Evolutionary conservation across 2,797 vertebrate genomes (phyloP), one percentile per base, ranked within the genome.

Genomic region (Sebastes variabilis): DNA sequence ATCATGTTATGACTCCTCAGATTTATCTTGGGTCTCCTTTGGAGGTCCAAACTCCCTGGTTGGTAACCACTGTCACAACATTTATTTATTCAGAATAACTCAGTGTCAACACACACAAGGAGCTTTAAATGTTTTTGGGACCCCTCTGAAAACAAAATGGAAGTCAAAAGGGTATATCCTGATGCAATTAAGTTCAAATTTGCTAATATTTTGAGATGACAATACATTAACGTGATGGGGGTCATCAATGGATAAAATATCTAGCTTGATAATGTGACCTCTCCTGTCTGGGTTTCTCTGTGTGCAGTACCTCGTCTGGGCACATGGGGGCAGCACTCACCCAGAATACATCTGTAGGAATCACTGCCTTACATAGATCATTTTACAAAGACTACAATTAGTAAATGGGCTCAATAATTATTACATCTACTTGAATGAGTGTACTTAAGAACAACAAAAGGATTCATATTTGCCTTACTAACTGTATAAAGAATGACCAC

Each of bases 321-420:
- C 89, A 88, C 85, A 30, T 49, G 88, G 74, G 55, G 88, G 68
- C 49, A 25, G 75, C 32, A 74, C 4, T 11, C 34, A 55, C 46
- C 67, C 6, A 61, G 1, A 72, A 66, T 52, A 67, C 66, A 71
- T 20, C 6, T 30, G 10, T 3, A 32, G 4, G 4, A 24, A 72
- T 61, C 32, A 64, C 29, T 72, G 68, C 58, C 30, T 61, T 5
- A 60, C 5, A n/a, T 59, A 18, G 8, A 55, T 68, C 38, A 42
- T 42, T 42, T 42, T 34, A 8, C 0, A 42, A 20, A 13, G 1
- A 10, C 14, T 18, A 3, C 2, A 66, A 58, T 61, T 0, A 9
- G 1, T 25, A 6, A 25, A 24, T 1, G 29, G 4, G 6, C 20
- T 42, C 3, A 4, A 20, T 36, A 0, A 0, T 65, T 8, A 18